Evolutionary conservation across 2,888 invertebrate species (phyloP), one percentile per base, ranked within the genome.

Genomic region (Taenaris catops): DNA sequence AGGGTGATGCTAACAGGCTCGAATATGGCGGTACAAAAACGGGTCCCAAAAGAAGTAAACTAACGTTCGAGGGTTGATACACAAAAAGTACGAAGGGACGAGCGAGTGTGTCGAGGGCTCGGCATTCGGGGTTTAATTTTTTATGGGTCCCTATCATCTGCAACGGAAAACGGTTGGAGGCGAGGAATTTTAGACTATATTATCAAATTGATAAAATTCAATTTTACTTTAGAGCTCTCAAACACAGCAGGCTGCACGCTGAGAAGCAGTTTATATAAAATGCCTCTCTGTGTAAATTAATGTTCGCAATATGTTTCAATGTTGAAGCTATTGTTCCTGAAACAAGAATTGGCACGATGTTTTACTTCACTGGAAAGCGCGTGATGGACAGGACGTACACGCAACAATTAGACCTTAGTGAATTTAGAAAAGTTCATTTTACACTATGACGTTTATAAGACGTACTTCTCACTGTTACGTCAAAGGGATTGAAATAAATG

Each of bases 21-120:
- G 41, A 39, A 40, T 37, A 20, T 19, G 25, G 29, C 12, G 10
- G 16, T 39, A 63, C 53, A 50, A 58, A 65, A 63, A 51, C 42
- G 29, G 38, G 33, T 38, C 41, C 44, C 39, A 44, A 48, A 46
- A 49, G 48, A 45, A 44, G 36, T 41, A 44, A 44, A 39, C 41
- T 36, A 33, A 44, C 38, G 32, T 40, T 37, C 26, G 39, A 48
- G 44, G 44, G 45, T 40, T 43, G 38, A 32, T 53, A 51, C 50
- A 71, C 71, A 79, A 76, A 76, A 79, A 76, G 67, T 63, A 59
- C 41, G 61, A 69, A 72, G 74, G 73, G 74, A 66, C 46, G 39
- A 32, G 26, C 23, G 37, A 60, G 56, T 11, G 43, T 47, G 44
- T 37, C 34, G 53, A 61, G 58, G 71, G 72, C 67, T 63, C 61